Evolutionary conservation across 2,888 invertebrate species (phyloP).

Genomic region (Athalia circularis): DNA sequence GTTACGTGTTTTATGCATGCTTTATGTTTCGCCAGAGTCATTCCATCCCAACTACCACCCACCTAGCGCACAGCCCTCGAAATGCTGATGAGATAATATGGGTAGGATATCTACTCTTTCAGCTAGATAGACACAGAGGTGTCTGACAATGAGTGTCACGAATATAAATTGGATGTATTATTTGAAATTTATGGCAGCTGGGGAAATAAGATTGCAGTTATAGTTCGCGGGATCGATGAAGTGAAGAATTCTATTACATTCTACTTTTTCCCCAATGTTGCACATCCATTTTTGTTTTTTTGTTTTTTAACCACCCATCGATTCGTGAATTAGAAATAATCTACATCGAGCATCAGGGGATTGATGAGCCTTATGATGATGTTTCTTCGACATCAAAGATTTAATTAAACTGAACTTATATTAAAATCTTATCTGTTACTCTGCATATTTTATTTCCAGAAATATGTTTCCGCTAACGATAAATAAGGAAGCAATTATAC

Average conservation of each 20-base stretch:
- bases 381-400: no score
- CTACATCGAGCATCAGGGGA: no score
- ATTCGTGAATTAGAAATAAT: neutral
- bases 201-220: constrained; percentile 21
- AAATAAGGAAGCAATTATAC: neutral
- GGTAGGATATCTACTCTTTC: constrained; percentile 31
- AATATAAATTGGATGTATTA: constrained; percentile 42
- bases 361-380: no score
- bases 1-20: constrained; percentile 43
- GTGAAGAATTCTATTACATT: neutral
- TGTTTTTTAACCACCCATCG: no score
- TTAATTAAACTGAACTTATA: no score
- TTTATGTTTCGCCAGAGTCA: constrained; percentile 34
- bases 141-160: constrained; percentile 39
- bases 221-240: constrained; percentile 7
- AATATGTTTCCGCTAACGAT: no score
- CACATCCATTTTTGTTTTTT: neutral
- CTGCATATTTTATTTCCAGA: no score
- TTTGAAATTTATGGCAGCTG: constrained; percentile 31
- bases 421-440: no score
- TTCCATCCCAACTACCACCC: constrained; percentile 11
- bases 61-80: constrained; percentile 27
- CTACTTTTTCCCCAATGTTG: neutral
- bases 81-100: constrained; percentile 40
- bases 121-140: constrained; percentile 35